Evolutionary conservation across 2,113 vertebrate species (phyloP).

Genomic region (Danionella cerebrum): DNA sequence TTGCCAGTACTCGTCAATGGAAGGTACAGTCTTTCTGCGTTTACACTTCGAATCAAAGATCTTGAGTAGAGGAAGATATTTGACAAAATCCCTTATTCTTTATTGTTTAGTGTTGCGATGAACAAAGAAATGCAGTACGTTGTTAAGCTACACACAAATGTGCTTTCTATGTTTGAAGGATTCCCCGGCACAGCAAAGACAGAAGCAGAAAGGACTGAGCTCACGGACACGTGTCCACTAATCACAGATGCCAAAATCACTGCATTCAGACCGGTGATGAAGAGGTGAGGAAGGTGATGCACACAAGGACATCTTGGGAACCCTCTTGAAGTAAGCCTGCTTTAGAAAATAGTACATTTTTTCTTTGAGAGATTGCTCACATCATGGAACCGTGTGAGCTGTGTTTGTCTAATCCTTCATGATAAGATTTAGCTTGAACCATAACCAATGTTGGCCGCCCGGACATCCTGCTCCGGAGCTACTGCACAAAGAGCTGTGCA

Average conservation of each 20-base stretch:
- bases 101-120: too few relatives aligned
- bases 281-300: constrained; percentile 77
- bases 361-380: too few relatives aligned
- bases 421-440: too few relatives aligned
- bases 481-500: too few relatives aligned
- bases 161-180: constrained; percentile 44
- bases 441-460: too few relatives aligned
- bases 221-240: constrained; percentile 52
- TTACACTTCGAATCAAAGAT: neutral
- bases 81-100: neutral
- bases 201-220: constrained; percentile 52
- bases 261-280: constrained; percentile 81
- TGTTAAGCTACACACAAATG: neutral
- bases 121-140: too few relatives aligned
- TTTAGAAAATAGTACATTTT: too few relatives aligned
- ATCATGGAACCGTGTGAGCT: too few relatives aligned
- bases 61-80: neutral
- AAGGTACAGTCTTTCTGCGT: constrained; percentile 66
- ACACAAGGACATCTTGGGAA: too few relatives aligned
- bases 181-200: constrained; percentile 58
- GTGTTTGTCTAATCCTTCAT: too few relatives aligned
- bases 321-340: too few relatives aligned
- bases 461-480: too few relatives aligned
- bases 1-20: constrained; percentile 72
- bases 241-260: constrained; percentile 68